phyloP scores from a whole-genome alignment of 1,140 invertebrate genomes.

The Heliconius nattereri region DNA sequence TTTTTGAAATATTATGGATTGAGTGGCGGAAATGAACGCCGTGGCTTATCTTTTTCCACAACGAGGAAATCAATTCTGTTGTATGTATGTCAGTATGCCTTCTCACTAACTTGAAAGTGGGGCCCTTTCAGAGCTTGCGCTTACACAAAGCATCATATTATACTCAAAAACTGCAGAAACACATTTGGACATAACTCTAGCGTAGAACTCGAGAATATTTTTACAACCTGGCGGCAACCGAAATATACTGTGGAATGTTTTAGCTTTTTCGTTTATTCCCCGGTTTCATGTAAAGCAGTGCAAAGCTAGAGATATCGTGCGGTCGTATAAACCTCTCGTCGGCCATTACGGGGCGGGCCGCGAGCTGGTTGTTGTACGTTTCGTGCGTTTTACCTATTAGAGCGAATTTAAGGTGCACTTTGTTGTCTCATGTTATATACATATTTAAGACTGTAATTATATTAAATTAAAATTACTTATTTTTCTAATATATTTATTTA shows the following conservation, averaged over 20 bases:
- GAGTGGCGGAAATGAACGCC: too few species aligned
- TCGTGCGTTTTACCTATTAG: not conserved
- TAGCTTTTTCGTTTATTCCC: slow-evolving; percentile 17
- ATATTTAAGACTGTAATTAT: too few species aligned
- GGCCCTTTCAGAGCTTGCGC: too few species aligned
- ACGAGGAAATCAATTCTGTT: too few species aligned
- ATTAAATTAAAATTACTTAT: too few species aligned
- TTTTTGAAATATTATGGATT: too few species aligned
- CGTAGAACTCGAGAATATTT: not conserved
- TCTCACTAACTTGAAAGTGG: too few species aligned
- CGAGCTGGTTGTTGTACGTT: not conserved
- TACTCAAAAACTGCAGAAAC: not conserved
- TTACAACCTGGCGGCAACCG: not conserved
- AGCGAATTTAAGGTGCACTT: not conserved
- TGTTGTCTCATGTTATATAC: not conserved
- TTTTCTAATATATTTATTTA: too few species aligned
- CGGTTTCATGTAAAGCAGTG: slow-evolving; percentile 1
- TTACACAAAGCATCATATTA: not conserved
- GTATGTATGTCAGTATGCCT: too few species aligned
- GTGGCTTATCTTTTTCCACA: too few species aligned
- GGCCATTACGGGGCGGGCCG: not conserved
- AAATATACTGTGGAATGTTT: slow-evolving; percentile 1
- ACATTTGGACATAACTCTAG: not conserved
- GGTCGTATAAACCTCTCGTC: slow-evolving; percentile 7
- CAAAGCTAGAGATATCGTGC: slow-evolving; percentile 9